phyloP scores from a whole-genome alignment of 2,113 vertebrate genomes.

The Mola mola region DNA sequence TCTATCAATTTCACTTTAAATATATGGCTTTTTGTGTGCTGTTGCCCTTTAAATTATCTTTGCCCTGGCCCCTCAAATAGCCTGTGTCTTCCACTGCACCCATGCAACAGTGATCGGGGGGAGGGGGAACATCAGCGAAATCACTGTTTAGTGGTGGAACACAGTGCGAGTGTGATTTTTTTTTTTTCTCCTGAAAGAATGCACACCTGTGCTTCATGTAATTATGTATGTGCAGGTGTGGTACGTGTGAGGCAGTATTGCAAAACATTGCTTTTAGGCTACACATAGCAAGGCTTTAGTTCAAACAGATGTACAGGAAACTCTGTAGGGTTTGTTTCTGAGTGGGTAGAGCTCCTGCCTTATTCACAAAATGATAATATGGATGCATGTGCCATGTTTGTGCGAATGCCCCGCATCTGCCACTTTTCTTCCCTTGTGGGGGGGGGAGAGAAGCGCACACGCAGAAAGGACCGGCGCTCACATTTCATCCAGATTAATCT shows the following conservation, averaged over 20 bases:
- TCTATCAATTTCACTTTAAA: no score
- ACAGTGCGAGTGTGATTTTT: no score
- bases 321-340: slow-evolving; percentile 27
- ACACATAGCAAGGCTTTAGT: slow-evolving; percentile 5
- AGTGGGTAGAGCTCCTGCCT: slow-evolving; percentile 20
- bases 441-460: slow-evolving; percentile 6
- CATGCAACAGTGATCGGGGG: no score
- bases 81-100: no score
- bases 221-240: slow-evolving; percentile 78
- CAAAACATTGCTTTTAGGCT: slow-evolving; percentile 9
- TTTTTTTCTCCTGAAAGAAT: slow-evolving; percentile 70
- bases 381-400: slow-evolving; percentile 20
- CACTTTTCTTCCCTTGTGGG: neutral
- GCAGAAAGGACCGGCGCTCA: slow-evolving; percentile 41
- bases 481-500: slow-evolving; percentile 74
- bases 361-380: slow-evolving; percentile 19
- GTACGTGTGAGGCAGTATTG: slow-evolving; percentile 10
- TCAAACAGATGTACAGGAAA: slow-evolving; percentile 7
- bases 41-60: no score
- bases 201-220: slow-evolving; percentile 75
- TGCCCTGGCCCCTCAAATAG: no score
- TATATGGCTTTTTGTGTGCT: no score
- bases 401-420: slow-evolving; percentile 26
- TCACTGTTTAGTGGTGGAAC: no score
- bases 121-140: no score